Conservation (phyloP, 1,140 invertebrate species). For the Apis florea region DNA sequence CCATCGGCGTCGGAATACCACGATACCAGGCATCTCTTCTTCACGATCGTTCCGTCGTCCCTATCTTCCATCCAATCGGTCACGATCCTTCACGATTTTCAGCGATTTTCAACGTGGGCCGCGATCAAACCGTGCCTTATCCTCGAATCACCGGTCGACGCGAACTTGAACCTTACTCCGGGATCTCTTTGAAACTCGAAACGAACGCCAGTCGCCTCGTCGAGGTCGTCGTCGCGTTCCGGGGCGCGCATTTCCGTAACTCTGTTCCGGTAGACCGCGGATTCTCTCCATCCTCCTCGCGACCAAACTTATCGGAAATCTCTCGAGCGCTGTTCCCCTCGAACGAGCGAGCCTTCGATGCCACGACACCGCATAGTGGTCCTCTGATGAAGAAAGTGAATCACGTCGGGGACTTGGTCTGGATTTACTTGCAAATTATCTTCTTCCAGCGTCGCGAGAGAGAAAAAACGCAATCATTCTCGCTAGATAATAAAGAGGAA, state of each 20-base stretch:
- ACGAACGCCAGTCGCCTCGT: slow-evolving; percentile 16
- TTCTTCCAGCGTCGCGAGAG: too few relatives aligned
- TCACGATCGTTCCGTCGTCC: neutral
- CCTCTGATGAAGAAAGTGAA: neutral
- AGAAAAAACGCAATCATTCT: neutral
- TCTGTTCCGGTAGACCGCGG: neutral
- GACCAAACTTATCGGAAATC: neutral
- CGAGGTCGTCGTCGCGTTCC: slow-evolving; percentile 36
- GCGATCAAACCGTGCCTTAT: neutral
- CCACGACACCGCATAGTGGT: neutral
- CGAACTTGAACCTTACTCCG: slow-evolving; percentile 18
- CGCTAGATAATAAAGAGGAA: too few relatives aligned
- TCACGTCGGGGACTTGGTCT: neutral
- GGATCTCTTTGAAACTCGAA: slow-evolving; percentile 3
- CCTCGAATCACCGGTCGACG: slow-evolving; percentile 40
- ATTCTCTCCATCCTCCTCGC: slow-evolving; percentile 22
- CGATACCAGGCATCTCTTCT: slow-evolving; percentile 89
- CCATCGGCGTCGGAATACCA: slow-evolving; percentile 92
- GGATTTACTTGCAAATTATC: neutral
- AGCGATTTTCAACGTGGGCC: neutral
- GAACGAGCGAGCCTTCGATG: too few relatives aligned
- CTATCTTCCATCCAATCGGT: slow-evolving; percentile 43
- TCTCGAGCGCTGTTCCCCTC: neutral
- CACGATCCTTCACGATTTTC: neutral
- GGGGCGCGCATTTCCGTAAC: slow-evolving; percentile 25